Evolutionary conservation across 1,140 invertebrate species (phyloP), one percentile per base, ranked within the genome.

Genomic region (Idris sp.): DNA sequence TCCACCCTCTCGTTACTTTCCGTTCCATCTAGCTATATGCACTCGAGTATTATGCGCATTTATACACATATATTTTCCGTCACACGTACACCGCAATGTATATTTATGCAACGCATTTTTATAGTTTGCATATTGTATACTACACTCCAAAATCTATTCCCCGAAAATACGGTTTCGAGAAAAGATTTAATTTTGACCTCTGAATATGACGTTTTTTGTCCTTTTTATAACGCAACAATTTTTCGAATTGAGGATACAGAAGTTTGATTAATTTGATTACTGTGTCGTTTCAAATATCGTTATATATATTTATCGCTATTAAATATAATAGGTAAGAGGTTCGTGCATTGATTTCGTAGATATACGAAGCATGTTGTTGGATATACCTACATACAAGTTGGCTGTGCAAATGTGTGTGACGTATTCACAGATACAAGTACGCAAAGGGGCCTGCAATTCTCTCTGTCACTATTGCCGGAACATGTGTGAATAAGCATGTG

Each of bases 401-500:
- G 25, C 15, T 46, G 44, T 38, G 25, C 36, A 77, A 59, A 77
- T 38, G 54, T 5, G 16, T 16, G 5, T 7, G 15, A 31, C 11
- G 43, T 18, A 41, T 54, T 28, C 31, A 44, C 43, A 31, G 19
- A 62, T 33, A 40, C 26, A 48, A 33, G 43, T 49, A 68, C 16
- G 64, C 51, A 36, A 62, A 58, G 51, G 64, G 48, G 48, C 26
- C 26, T n/a, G 31, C 65, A 59, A 69, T 65, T 69, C 67, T 62
- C 51, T 54, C 41, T 65, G 35, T 64, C 46, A 67, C 61, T 73
- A 41, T 69, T 54, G 35, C 51, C 51, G 40, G 28, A 61, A 41
- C 53, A 73, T 54, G 68, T 68, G 64, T 62, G 58, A 72, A 76
- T 74, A 77, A 73, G 74, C 69, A 79, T 68, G 65, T 72, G 56